Evolutionary conservation across 2,113 vertebrate genomes (phyloP), one percentile per base, ranked within the genome.

Genomic region (Lathamus discolor): DNA sequence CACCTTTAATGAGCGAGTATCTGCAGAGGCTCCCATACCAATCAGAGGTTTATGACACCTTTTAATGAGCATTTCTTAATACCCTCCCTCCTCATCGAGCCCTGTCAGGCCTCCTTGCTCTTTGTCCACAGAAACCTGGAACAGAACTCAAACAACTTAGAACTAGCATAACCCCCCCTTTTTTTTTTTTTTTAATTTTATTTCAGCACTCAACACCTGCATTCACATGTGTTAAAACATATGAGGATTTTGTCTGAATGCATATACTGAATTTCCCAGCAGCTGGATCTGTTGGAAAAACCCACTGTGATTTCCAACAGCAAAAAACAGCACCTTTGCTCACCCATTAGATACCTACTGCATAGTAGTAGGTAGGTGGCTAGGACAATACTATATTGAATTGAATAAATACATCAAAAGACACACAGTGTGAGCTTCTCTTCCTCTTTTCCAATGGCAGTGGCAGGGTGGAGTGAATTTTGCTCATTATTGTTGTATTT

Each of bases 41-140:
- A 41, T 1, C 0, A 0, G 61, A 87, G 17, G 13, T 1, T 11
- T 78, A 43, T 0, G 3, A 15, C 25, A 75, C 19, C 63, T 63
- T 80, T 43, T n/a, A 63, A 63, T 15, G 27, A 51, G 17, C 23
- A 13, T 51, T 92, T 69, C 43, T 82, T 78, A 39, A 54, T 5
- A 80, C 15, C 13, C 4, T 52, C 72, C 39, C 49, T 82, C 22
- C 39, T 83, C 55, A 69, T 15, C 46, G 68, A 73, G 41, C n/a
- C 33, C 31, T 2, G 0, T 27, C 31, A 55, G 64, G 33, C 59
- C n/a, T 48, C 24, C n/a, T 63, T 85, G 29, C 16, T 72, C 44
- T 63, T 84, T 41, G 52, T 52, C 35, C 2, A 2, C 0, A 0
- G 39, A 91, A 73, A 61, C 10, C 10, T 1, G 2, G 3, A 89